Conservation (phyloP, 2,888 invertebrate species). For the Metellina segmentata region DNA sequence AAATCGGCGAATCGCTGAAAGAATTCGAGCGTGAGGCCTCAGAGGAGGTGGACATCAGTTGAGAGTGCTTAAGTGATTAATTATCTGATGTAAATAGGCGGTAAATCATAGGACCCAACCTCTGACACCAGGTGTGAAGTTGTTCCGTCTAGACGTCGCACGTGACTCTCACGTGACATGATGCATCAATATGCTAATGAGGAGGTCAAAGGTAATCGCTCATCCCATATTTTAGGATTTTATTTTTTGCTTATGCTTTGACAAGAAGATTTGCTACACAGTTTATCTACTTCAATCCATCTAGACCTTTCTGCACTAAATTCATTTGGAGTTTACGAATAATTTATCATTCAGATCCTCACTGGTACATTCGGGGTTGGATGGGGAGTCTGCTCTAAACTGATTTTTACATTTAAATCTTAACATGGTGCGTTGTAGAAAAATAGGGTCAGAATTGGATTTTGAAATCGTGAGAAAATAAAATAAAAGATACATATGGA, state of each 20-base stretch:
- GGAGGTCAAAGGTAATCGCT: constrained; percentile 12
- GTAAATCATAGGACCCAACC: constrained; percentile 60
- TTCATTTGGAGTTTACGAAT: background rate
- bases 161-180: constrained; percentile 12
- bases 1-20: background rate
- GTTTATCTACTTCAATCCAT: background rate
- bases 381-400: too few relatives aligned
- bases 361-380: too few relatives aligned
- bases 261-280: background rate
- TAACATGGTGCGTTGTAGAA: too few relatives aligned
- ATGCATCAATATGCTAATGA: constrained; percentile 46
- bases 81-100: constrained; percentile 48
- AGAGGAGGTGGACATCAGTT: background rate
- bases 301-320: constrained; percentile 1
- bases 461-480: too few relatives aligned
- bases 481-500: too few relatives aligned
- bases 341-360: too few relatives aligned
- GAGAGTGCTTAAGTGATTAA: constrained; percentile 57
- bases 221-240: background rate
- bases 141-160: constrained; percentile 29
- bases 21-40: background rate
- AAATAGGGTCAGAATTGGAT: too few relatives aligned
- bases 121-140: constrained; percentile 62
- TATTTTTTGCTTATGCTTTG: background rate
- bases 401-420: too few relatives aligned